Conservation (phyloP, 2,797 vertebrate species). For the Chaetophractus vellerosus region DNA sequence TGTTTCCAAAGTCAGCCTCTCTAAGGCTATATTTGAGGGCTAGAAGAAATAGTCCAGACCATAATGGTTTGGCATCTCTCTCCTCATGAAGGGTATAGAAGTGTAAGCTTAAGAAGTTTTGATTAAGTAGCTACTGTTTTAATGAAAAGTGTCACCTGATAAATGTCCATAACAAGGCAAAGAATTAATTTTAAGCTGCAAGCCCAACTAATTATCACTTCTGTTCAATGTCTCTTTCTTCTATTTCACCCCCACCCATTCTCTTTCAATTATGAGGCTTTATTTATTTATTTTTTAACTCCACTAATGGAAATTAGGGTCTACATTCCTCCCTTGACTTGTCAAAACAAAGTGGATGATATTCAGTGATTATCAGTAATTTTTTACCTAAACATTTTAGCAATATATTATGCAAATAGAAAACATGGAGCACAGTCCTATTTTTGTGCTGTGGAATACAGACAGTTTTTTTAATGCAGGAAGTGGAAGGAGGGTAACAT, state of each 20-base stretch:
- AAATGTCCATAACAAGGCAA: constrained; percentile 21
- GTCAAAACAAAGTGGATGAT: constrained; percentile 58
- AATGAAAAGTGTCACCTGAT: constrained; percentile 42
- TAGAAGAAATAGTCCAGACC: constrained; percentile 80
- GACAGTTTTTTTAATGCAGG: not conserved
- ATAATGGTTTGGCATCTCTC: constrained; percentile 72
- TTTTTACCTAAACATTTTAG: not conserved
- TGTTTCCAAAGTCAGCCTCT: constrained; percentile 75
- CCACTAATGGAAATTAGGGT: not conserved
- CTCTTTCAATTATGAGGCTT: not conserved
- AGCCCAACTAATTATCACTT: not conserved
- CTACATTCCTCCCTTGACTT: constrained; percentile 38
- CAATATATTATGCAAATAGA: not conserved
- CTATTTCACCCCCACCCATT: not conserved
- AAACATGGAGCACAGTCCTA: not conserved
- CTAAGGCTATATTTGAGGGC: constrained; percentile 80
- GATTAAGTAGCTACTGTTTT: constrained; percentile 50
- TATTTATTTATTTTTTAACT: not conserved
- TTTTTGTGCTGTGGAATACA: not conserved
- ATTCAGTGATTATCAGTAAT: constrained; percentile 28
- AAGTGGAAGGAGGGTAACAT: not conserved
- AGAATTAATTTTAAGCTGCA: constrained; percentile 61
- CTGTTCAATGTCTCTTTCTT: not conserved
- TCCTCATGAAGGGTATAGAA: constrained; percentile 24
- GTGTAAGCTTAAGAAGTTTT: constrained; percentile 1